These are phyloP conservation scores for Caenorhabditis angaria DNA, from an alignment of 2,888 invertebrate genomes.

Conservation along the genomic window DNA sequence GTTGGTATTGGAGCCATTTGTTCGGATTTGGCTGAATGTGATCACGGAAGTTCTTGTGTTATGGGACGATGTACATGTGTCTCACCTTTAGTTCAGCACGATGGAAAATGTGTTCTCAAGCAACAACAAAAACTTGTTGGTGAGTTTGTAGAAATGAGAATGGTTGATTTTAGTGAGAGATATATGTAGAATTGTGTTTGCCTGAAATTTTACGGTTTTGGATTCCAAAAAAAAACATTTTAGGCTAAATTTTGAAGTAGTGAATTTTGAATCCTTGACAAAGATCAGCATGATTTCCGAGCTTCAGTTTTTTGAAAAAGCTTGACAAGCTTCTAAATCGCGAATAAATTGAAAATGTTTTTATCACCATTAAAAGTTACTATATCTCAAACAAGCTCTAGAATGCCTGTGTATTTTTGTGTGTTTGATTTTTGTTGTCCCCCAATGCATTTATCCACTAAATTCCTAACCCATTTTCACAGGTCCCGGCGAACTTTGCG, in stretches of 20 bases:
- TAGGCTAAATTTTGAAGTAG: too few species aligned
- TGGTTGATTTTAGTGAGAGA: too few species aligned
- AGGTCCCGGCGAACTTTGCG: conserved; percentile 68
- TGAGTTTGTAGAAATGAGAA: conserved; percentile 12
- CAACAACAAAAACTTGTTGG: conserved; percentile 43
- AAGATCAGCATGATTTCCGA: too few species aligned
- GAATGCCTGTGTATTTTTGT: conserved; percentile 3
- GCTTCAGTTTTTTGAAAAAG: too few species aligned
- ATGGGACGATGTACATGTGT: conserved; percentile 67
- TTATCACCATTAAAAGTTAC: neutral
- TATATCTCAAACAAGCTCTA: neutral
- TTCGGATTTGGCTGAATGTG: conserved; percentile 63
- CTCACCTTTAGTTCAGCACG: conserved; percentile 63
- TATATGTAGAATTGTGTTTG: too few species aligned
- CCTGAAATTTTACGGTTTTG: too few species aligned
- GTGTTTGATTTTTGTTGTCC: neutral
- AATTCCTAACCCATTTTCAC: conserved; percentile 2
- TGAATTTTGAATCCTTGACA: too few species aligned
- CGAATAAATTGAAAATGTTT: too few species aligned
- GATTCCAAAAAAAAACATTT: too few species aligned
- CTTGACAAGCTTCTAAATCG: too few species aligned
- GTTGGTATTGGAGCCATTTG: conserved; percentile 68
- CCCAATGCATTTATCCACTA: conserved; percentile 10
- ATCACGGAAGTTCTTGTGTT: conserved; percentile 62
- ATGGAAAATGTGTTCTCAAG: conserved; percentile 64